Percentiles rank a stretch among this genome's conserved stretches.
Evolutionary conservation across 1,140 invertebrate genomes (phyloP).

Genomic region (Nasonia vitripennis): DNA sequence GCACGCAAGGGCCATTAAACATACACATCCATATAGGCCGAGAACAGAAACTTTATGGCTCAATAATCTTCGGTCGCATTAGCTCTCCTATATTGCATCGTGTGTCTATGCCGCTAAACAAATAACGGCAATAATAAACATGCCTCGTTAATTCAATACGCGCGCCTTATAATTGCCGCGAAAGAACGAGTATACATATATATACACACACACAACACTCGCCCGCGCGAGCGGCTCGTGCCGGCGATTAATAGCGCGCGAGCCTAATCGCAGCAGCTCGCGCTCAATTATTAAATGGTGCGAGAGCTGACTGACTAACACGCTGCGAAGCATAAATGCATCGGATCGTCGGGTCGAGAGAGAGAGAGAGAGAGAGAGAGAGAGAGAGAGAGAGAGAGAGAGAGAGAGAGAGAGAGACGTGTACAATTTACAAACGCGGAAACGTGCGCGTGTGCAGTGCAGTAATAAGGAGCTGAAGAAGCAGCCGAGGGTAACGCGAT

Average conservation of each 20-base stretch:
- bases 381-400: neutral
- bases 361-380: neutral
- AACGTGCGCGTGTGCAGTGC: neutral
- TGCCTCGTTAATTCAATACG: neutral
- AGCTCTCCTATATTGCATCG: neutral
- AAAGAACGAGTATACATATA: neutral
- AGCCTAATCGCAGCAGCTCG: neutral
- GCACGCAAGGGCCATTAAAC: neutral
- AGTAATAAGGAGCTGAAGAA: neutral
- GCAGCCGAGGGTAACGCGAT: neutral
- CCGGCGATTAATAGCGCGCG: neutral
- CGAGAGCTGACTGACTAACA: no score
- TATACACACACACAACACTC: neutral
- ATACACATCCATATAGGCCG: no score
- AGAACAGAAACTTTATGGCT: neutral
- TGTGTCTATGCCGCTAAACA: neutral
- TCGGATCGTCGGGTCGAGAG: neutral
- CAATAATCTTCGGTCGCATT: neutral
- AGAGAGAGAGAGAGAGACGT: neutral
- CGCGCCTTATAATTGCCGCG: neutral
- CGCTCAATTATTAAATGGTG: neutral
- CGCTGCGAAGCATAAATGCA: neutral
- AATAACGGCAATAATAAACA: neutral
- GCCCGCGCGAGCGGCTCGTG: no score
- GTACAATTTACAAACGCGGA: conserved; percentile 31